A percentile compares a stretch with the other conserved stretches of the same genome.
These are phyloP conservation scores for Rhyzopertha dominica DNA, from an alignment of 1,140 invertebrate genomes.

Conservation along the genomic window DNA sequence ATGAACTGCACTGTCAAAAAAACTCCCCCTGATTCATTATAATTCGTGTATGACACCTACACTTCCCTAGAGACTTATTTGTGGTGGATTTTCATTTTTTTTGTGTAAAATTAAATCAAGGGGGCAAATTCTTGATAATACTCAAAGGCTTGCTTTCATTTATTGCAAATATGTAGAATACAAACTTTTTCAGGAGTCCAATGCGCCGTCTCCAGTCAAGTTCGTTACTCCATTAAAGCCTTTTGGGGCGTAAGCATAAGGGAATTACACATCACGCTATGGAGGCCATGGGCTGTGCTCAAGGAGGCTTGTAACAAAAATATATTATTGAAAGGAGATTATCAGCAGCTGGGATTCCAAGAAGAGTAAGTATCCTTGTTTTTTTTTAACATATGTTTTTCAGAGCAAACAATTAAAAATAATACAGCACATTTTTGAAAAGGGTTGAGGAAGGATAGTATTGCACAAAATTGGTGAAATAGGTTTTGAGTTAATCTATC, in stretches of 20 bases:
- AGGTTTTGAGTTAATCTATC: too few species aligned
- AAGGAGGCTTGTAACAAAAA: conserved; percentile 55
- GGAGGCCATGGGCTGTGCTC: conserved; percentile 63
- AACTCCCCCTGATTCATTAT: too few species aligned
- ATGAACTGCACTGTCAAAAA: too few species aligned
- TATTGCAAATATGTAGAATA: too few species aligned
- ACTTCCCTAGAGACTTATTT: too few species aligned
- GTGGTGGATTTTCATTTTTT: too few species aligned
- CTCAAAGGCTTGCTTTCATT: too few species aligned
- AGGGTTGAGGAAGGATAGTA: too few species aligned
- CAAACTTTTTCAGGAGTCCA: conserved; percentile 61
- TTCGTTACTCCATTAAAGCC: conserved; percentile 63
- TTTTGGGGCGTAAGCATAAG: conserved; percentile 73
- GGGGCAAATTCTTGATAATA: too few species aligned
- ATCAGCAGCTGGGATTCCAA: conserved; percentile 43
- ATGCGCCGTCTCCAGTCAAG: conserved; percentile 67
- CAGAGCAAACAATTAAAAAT: not conserved
- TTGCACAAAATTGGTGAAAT: too few species aligned
- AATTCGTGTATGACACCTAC: too few species aligned
- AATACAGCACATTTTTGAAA: not conserved
- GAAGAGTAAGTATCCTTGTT: conserved; percentile 46
- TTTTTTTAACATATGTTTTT: not conserved
- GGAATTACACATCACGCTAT: conserved; percentile 66
- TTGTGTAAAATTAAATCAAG: too few species aligned
- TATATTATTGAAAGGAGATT: conserved; percentile 53